Base-by-base conservation (phyloP, 1,140 invertebrate species). In the Drosophila dunni region DNA sequence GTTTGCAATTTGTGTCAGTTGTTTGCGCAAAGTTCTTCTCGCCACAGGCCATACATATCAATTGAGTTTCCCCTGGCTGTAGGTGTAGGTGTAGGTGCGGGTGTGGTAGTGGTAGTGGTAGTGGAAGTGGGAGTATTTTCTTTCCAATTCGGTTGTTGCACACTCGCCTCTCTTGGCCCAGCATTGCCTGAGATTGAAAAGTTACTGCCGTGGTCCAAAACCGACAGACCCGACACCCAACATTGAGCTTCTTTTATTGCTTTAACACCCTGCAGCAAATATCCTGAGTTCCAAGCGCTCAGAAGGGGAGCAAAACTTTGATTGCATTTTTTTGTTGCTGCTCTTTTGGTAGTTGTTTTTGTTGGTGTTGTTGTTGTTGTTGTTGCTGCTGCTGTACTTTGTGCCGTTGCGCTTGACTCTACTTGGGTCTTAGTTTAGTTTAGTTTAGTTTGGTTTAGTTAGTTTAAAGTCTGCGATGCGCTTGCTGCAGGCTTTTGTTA, bases 1-100 rank as follows among this genome's bases (percentile, higher is more conserved):
- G 84, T 89, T 89, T 84, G 84, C 84, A 84, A 89, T 89, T 89
- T 89, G 80, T 89, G 78, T 84, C 84, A 84, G 84, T 85, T 85
- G 75, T 86, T 84, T 79, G 82, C 61, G 57, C 69, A 79, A 83
- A 88, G 68, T 85, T 86, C 44, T 33, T 17, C 42, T 44, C 40
- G 63, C 68, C 64, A 64, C 54, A 34, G 69, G 67, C 83, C 77
- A 78, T 86, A 89, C 84, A 86, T 86, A 86, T 88, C 84, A 83
- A 86, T 86, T 67, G 76, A 68, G 68, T 70, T 75, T 45, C 42
- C 20, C 17, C 20, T 58, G 9, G 7, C 7, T 17, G 24, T 29
- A 29, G 24, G 24, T 29, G 24, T 29, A 3, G 6, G 24, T 24
- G 51, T 29, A 3, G 33, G 60, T 13, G 24, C 15, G 10, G 24